Base-by-base conservation (phyloP, 1,140 invertebrate genomes). In the Trinorchestia longiramus region DNA sequence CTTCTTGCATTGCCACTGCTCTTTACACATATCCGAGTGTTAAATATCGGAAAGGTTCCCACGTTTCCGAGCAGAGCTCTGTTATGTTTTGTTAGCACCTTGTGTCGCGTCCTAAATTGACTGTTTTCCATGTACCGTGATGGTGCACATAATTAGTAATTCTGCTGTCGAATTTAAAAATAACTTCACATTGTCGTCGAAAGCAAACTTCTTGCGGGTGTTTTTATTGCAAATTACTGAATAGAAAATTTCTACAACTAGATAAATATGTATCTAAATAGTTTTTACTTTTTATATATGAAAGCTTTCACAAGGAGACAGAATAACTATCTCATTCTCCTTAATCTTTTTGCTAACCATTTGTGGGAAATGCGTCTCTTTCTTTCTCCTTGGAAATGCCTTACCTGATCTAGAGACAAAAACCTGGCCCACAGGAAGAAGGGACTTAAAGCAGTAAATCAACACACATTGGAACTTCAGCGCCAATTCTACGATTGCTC, bases 361-460 rank as follows among this genome's bases (percentile, higher is more conserved):
- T 15, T 77, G 92, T 94, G 92, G 44, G 92, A 94, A 94, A 94
- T 94, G 92, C 28, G 43, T 4, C 41, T 43, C 88, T 41, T 91
- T 44, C 88, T 42, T 91, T 91, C 88, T 8, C 19, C 23, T 43
- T 94, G 92, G 43, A 94, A n/a, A 94, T 94, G 43, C 11, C 43
- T 43, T 43, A n/a, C 92, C 92, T 36, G 41, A 19, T 44, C 43
- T 43, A 0, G 43, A 43, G 23, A n/a, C 92, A 94, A 94, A 94
- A 94, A 94, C 92, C 44, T 17, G 43, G 92, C 41, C 43, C 41
- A 45, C 92, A 94, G 92, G 92, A 94, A 94, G 92, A 19, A 94
- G 43, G 44, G 92, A 94, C 92, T 94, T 47, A 94, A 94, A 94
- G 92, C 92, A 94, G 92, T 40, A 94, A 94, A 94, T 94, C 92